phyloP scores from a whole-genome alignment of 2,113 vertebrate genomes.

The Misgurnus anguillicaudatus region DNA sequence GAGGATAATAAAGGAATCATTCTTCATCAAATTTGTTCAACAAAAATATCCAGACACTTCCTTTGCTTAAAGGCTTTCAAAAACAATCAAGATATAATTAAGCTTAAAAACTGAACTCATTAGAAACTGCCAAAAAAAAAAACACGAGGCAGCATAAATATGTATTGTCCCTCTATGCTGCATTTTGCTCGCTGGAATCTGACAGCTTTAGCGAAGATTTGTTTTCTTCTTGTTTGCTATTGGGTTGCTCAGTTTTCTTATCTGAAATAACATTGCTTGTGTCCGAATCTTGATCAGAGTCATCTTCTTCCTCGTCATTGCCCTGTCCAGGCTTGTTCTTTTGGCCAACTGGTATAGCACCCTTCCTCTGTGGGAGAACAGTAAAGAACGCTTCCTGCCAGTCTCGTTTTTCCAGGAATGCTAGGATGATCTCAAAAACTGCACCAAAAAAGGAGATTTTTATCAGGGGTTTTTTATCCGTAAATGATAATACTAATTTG shows the following conservation, averaged over 20 bases:
- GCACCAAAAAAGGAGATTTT: slow-evolving; percentile 48
- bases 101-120: neutral
- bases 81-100: neutral
- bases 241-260: slow-evolving; percentile 29
- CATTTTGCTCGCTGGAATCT: slow-evolving; percentile 30
- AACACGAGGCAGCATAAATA: slow-evolving; percentile 1
- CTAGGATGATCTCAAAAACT: slow-evolving; percentile 98
- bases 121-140: neutral
- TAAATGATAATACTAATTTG: neutral
- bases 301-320: slow-evolving; percentile 49
- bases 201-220: slow-evolving; percentile 22
- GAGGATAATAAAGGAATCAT: too few species aligned
- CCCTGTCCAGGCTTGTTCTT: slow-evolving; percentile 46
- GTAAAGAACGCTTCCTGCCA: slow-evolving; percentile 95
- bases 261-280: slow-evolving; percentile 20
- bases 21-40: neutral
- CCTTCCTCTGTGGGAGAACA: slow-evolving; percentile 90
- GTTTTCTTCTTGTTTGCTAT: slow-evolving; percentile 18
- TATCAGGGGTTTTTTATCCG: too few species aligned
- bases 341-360: slow-evolving; percentile 79
- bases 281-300: slow-evolving; percentile 58
- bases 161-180: neutral
- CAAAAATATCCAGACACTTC: slow-evolving; percentile 11
- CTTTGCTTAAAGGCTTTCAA: neutral
- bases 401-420: slow-evolving; percentile 85